These are phyloP conservation scores for Drosophila varians DNA, from an alignment of 1,140 invertebrate genomes.

Conservation along the genomic window DNA sequence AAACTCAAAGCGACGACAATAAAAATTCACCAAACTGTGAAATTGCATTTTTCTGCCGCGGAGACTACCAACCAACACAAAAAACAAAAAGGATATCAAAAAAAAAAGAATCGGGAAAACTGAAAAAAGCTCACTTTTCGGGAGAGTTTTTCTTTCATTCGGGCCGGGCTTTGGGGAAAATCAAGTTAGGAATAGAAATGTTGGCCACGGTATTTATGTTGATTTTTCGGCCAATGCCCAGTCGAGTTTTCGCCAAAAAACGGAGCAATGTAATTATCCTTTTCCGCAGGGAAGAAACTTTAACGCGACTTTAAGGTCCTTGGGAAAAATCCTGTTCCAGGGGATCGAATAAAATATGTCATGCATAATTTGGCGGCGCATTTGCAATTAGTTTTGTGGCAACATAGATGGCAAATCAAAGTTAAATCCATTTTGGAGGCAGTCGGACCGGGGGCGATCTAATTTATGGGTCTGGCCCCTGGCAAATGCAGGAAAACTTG, in stretches of 20 bases:
- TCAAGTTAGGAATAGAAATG: slow-evolving; percentile 82
- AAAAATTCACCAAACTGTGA: slow-evolving; percentile 82
- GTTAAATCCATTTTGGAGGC: slow-evolving; percentile 28
- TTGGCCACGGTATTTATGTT: slow-evolving; percentile 78
- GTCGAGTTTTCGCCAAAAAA: slow-evolving; percentile 35
- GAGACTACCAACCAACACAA: slow-evolving; percentile 42
- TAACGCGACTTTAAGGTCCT: background rate
- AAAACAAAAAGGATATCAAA: slow-evolving; percentile 12
- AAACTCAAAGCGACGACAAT: slow-evolving; percentile 79
- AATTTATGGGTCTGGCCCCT: slow-evolving; percentile 74
- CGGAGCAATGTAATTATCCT: slow-evolving; percentile 64
- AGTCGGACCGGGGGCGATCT: slow-evolving; percentile 35
- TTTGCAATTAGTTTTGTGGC: slow-evolving; percentile 40
- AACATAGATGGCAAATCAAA: slow-evolving; percentile 55
- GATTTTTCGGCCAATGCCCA: slow-evolving; percentile 64
- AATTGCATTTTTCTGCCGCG: slow-evolving; percentile 81
- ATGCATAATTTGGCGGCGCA: slow-evolving; percentile 59
- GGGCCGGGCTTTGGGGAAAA: slow-evolving; percentile 51
- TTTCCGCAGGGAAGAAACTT: slow-evolving; percentile 9
- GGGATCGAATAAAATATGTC: slow-evolving; percentile 27
- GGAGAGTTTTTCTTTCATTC: slow-evolving; percentile 31
- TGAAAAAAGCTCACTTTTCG: slow-evolving; percentile 34
- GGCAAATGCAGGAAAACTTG: slow-evolving; percentile 44
- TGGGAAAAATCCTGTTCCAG: background rate
- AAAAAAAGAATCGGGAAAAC: slow-evolving; percentile 16